Conservation (phyloP, 2,113 vertebrate genomes). For the Pachyramphus minor region DNA sequence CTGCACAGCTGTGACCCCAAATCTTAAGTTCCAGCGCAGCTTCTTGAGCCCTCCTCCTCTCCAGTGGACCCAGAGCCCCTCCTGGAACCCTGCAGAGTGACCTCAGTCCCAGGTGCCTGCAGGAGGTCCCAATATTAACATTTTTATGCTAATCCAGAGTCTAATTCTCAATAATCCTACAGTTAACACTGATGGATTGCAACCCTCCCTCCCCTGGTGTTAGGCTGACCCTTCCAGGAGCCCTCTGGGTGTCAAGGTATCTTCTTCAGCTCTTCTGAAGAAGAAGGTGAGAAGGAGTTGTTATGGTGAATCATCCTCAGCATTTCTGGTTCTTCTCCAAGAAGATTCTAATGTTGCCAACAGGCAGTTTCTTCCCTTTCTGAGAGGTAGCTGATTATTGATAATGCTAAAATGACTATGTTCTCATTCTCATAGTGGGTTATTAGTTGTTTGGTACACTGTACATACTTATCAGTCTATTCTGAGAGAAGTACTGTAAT, state of each 20-base stretch:
- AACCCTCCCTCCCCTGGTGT: not conserved
- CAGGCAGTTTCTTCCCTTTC: not conserved
- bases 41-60: not conserved
- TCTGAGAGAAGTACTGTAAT: conserved; percentile 37
- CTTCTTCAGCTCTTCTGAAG: too few relatives aligned
- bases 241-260: not conserved
- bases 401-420: not conserved
- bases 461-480: conserved; percentile 12
- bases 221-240: not conserved
- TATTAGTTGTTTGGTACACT: not conserved
- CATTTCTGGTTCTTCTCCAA: not conserved
- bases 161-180: not conserved
- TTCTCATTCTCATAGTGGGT: not conserved
- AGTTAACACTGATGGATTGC: not conserved
- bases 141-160: not conserved
- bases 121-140: not conserved
- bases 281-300: not conserved
- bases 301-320: not conserved
- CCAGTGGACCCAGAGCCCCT: too few relatives aligned
- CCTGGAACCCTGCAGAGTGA: not conserved
- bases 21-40: not conserved
- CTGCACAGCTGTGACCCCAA: not conserved
- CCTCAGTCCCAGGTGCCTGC: not conserved
- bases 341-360: not conserved
- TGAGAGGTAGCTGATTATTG: not conserved